phyloP scores from a whole-genome alignment of 1,140 invertebrate species.

The Lepeophtheirus salmonis region DNA sequence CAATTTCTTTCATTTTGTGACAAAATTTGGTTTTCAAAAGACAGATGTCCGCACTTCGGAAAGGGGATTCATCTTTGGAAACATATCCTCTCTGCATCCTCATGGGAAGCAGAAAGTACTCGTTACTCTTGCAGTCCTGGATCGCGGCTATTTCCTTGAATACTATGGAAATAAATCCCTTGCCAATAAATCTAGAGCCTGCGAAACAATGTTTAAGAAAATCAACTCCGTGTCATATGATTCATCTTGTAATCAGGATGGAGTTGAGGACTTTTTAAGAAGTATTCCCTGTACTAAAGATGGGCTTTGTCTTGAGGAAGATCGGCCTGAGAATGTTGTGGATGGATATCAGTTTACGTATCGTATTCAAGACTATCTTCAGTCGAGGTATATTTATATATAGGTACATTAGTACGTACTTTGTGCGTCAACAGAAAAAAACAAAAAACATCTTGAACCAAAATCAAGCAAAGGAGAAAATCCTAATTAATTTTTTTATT shows the following conservation, averaged over 20 bases:
- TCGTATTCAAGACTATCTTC: constrained; percentile 61
- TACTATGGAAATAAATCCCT: constrained; percentile 58
- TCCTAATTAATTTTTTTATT: too few species aligned
- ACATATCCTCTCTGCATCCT: constrained; percentile 34
- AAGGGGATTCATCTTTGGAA: constrained; percentile 84
- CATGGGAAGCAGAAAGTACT: constrained; percentile 24
- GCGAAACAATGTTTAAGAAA: constrained; percentile 61
- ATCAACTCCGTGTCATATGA: constrained; percentile 65
- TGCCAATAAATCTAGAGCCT: constrained; percentile 43
- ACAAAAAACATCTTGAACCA: too few species aligned
- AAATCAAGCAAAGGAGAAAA: too few species aligned
- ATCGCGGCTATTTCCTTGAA: constrained; percentile 63
- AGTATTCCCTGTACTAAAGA: constrained; percentile 61
- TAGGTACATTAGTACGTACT: constrained; percentile 20
- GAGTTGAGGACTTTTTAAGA: constrained; percentile 59
- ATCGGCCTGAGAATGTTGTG: constrained; percentile 59
- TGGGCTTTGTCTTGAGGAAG: constrained; percentile 66
- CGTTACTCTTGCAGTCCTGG: constrained; percentile 66
- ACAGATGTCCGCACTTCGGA: constrained; percentile 59
- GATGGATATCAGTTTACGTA: constrained; percentile 79
- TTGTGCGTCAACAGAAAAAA: too few species aligned
- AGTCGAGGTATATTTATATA: constrained; percentile 73
- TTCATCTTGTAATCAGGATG: constrained; percentile 52
- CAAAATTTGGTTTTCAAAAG: constrained; percentile 91
- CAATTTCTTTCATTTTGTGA: constrained; percentile 72